phyloP scores from a whole-genome alignment of 2,888 invertebrate genomes.

The Plebejus anna region DNA sequence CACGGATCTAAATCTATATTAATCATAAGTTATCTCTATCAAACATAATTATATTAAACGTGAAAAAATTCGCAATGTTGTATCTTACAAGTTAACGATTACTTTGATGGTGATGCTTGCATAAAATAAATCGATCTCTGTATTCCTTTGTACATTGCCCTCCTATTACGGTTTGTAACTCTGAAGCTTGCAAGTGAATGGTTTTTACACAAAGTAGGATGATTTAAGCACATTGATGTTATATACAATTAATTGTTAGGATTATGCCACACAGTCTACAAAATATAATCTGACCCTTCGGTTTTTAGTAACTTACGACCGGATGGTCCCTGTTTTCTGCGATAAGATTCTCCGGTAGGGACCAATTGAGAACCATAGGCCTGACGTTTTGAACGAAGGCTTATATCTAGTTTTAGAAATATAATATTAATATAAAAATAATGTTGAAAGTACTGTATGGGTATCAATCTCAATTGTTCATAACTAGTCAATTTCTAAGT shows the following conservation, averaged over 20 bases:
- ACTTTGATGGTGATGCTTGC: constrained; percentile 33
- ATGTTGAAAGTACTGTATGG: neutral
- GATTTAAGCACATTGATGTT: constrained; percentile 70
- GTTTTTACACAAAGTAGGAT: constrained; percentile 46
- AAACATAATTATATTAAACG: constrained; percentile 41
- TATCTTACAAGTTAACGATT: constrained; percentile 9
- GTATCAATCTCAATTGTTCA: neutral
- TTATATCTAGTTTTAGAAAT: constrained; percentile 53
- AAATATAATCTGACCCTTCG: constrained; percentile 12
- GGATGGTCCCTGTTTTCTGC: constrained; percentile 82
- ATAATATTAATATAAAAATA: constrained; percentile 17
- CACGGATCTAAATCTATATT: constrained; percentile 43
- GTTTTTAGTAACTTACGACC: constrained; percentile 79
- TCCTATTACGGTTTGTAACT: constrained; percentile 39
- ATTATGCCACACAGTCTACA: constrained; percentile 26
- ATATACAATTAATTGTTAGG: constrained; percentile 3
- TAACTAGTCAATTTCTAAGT: neutral
- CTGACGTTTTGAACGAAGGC: constrained; percentile 69
- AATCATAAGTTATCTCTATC: constrained; percentile 39
- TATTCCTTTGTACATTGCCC: constrained; percentile 20
- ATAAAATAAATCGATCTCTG: constrained; percentile 3
- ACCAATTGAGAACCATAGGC: constrained; percentile 63
- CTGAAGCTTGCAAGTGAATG: constrained; percentile 74
- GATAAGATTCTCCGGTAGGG: constrained; percentile 74
- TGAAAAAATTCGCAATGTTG: constrained; percentile 8